Base-by-base conservation (phyloP, 1,140 invertebrate genomes). In the Artemia franciscana region DNA sequence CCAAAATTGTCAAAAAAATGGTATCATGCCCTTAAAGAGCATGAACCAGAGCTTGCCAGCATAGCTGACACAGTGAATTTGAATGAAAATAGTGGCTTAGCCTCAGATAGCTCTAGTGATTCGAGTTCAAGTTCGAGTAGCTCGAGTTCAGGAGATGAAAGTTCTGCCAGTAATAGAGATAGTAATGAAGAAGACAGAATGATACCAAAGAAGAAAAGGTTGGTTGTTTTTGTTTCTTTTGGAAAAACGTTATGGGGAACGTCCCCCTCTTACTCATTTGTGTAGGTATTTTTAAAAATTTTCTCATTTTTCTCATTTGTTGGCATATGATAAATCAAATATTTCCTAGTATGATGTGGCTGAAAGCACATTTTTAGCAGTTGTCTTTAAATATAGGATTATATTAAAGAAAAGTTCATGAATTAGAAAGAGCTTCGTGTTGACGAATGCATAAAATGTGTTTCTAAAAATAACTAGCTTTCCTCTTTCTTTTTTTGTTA, bases 1-100 rank as follows among this genome's bases (percentile, higher is more conserved):
- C 93, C 93, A 25, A 97, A 97, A 73, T 75, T 98, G 61, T 94
- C 92, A 0, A 82, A 82, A 62, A 88, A 89, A 69, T 90, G 86
- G 86, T 78, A 84, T 62, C 78, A 77, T 68, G 77, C 79, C 24
- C 72, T 90, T 28, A 80, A 82, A 72, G 78, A 79, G 65, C 82
- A 85, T 69, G 83, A 88, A 64, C 85, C 88, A 0, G 86, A 91
- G 24, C 72, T 96, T 60, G 88, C 88, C 15, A 77, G 79, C 39
- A 73, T 94, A 24, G 89, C 92, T 15, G 86, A 90, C 67, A 78
- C 78, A 67, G 85, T 95, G 68, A 91, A 96, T 74, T 75, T 94
- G 25, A 84, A 80, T 67, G 78, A 86, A 70, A 82, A 85, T 57
- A 91, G 88, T 12, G 91, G 92, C 5, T 82, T 96, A 26, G 91